phyloP scores from a whole-genome alignment of 2,888 invertebrate species.

The Thelaira solivaga region DNA sequence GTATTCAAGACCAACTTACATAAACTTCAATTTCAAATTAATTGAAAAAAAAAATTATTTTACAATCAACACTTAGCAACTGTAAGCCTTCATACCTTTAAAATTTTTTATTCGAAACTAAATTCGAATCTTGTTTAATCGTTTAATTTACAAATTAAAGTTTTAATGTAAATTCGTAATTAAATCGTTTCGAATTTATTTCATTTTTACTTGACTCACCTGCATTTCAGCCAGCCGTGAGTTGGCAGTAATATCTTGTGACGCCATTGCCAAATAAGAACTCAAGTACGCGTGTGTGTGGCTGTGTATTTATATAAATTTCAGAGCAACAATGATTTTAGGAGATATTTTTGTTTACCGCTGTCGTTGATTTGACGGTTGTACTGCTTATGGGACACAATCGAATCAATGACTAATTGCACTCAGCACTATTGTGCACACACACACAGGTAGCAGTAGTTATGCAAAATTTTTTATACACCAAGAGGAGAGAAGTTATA shows the following conservation, averaged over 20 bases:
- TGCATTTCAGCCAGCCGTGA: slow-evolving; percentile 78
- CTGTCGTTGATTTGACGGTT: neutral
- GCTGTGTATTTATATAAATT: slow-evolving; percentile 24
- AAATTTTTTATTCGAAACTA: too few relatives aligned
- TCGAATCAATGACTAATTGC: slow-evolving; percentile 48
- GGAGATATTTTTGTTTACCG: neutral
- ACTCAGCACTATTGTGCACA: slow-evolving; percentile 13
- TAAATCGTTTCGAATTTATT: neutral
- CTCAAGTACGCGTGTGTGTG: too few relatives aligned
- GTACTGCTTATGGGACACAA: slow-evolving; percentile 4
- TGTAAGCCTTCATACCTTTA: too few relatives aligned
- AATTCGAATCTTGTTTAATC: too few relatives aligned
- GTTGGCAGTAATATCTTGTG: slow-evolving; percentile 72
- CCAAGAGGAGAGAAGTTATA: neutral
- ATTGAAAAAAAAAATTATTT: too few relatives aligned
- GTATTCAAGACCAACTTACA: too few relatives aligned
- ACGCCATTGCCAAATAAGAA: slow-evolving; percentile 74
- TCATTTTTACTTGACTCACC: slow-evolving; percentile 71
- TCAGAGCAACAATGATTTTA: neutral
- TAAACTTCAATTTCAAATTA: too few relatives aligned
- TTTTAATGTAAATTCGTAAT: too few relatives aligned
- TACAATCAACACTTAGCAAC: too few relatives aligned
- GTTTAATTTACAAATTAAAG: too few relatives aligned
- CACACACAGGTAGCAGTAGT: slow-evolving; percentile 55
- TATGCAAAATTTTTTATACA: slow-evolving; percentile 28